Percentiles rank a stretch among this genome's conserved stretches.
These are phyloP conservation scores for Nomada ferruginata DNA, from an alignment of 2,888 invertebrate genomes.

Conservation along the genomic window DNA sequence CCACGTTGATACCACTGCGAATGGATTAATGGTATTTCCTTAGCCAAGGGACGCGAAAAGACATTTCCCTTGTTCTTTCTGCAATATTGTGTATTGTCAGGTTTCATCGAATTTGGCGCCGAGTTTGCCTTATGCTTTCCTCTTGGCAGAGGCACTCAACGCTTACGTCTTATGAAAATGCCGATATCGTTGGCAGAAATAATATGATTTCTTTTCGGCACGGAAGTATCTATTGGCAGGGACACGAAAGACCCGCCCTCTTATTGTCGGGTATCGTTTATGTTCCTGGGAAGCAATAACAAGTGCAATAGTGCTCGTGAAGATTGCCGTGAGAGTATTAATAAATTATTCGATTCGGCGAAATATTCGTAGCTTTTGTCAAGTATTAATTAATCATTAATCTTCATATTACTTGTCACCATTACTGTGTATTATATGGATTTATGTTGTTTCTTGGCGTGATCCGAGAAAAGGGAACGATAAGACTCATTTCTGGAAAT, in stretches of 20 bases:
- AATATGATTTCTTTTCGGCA: conserved; percentile 45
- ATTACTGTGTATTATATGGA: too few species aligned
- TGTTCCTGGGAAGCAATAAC: background rate
- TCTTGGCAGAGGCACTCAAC: conserved; percentile 35
- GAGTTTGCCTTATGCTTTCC: conserved; percentile 34
- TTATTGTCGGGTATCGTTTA: conserved; percentile 15
- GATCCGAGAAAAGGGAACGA: too few species aligned
- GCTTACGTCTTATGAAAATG: conserved; percentile 25
- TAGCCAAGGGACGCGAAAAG: conserved; percentile 38
- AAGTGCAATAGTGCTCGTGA: too few species aligned
- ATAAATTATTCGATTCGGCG: too few species aligned
- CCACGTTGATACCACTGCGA: conserved; percentile 53
- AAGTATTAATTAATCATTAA: too few species aligned
- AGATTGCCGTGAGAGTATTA: too few species aligned
- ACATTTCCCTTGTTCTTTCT: conserved; percentile 42
- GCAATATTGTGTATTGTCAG: conserved; percentile 37
- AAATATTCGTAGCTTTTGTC: too few species aligned
- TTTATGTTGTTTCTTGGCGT: too few species aligned
- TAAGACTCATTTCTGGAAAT: too few species aligned
- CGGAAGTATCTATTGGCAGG: conserved; percentile 45
- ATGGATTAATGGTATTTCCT: conserved; percentile 67
- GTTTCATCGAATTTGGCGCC: conserved; percentile 50
- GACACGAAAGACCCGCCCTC: conserved; percentile 23
- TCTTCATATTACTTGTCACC: too few species aligned
- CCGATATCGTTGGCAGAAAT: conserved; percentile 38